phyloP scores from a whole-genome alignment of 1,140 invertebrate genomes.

The Nylanderia fulva region DNA sequence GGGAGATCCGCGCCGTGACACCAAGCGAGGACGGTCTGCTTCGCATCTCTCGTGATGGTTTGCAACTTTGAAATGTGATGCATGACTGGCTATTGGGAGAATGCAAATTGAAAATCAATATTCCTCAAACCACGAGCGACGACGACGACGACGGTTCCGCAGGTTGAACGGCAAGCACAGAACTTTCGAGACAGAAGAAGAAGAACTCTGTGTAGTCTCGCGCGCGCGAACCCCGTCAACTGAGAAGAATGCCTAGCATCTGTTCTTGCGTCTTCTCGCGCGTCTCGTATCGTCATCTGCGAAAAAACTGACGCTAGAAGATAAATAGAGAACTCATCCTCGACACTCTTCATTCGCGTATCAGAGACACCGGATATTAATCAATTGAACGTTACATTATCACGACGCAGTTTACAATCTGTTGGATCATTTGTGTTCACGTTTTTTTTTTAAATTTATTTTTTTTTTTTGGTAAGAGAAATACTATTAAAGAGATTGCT shows the following conservation, averaged over 20 bases:
- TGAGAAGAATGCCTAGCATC: constrained; percentile 40
- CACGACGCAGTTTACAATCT: neutral
- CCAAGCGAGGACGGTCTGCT: constrained; percentile 10
- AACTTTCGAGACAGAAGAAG: constrained; percentile 67
- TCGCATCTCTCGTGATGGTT: constrained; percentile 58
- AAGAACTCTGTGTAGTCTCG: constrained; percentile 52
- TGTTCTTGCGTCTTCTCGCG: neutral
- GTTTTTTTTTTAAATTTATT: too few relatives aligned
- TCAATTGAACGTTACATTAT: constrained; percentile 4
- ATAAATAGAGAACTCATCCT: constrained; percentile 24
- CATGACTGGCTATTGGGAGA: constrained; percentile 73
- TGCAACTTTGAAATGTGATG: constrained; percentile 73
- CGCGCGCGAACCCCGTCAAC: neutral
- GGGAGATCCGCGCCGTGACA: neutral
- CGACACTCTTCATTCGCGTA: neutral
- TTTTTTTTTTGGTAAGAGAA: neutral
- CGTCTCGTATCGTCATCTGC: neutral
- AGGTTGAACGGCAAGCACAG: constrained; percentile 32
- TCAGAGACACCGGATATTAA: neutral
- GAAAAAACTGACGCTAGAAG: neutral
- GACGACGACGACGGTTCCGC: constrained; percentile 12
- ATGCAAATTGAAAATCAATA: constrained; percentile 82
- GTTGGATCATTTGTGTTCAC: neutral
- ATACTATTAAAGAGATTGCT: constrained; percentile 34
- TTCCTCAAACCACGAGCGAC: constrained; percentile 38